phyloP scores from a whole-genome alignment of 2,888 invertebrate species.

The Galeopsomyia nigrocyanea region DNA sequence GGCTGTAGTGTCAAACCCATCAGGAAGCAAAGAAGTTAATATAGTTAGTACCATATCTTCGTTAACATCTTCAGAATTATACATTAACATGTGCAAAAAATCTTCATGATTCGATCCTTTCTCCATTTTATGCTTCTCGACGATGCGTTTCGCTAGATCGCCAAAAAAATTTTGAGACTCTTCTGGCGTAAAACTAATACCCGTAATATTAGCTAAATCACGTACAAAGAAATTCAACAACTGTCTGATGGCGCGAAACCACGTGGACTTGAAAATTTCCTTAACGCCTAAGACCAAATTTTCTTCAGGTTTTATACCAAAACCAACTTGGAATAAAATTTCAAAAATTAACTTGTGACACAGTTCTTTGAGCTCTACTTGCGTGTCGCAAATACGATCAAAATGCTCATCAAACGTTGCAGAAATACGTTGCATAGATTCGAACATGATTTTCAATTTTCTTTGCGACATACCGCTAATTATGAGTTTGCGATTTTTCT shows the following conservation, averaged over 20 bases:
- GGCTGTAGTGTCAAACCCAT: constrained; percentile 72
- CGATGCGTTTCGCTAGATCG: constrained; percentile 48
- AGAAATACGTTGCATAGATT: constrained; percentile 23
- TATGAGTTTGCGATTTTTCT: neutral
- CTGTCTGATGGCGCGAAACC: constrained; percentile 35
- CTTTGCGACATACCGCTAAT: constrained; percentile 32
- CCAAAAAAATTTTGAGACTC: constrained; percentile 53
- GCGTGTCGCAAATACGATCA: neutral
- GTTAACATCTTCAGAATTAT: neutral
- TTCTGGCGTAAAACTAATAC: constrained; percentile 48
- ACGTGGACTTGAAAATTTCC: constrained; percentile 52
- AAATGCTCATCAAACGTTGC: constrained; percentile 31
- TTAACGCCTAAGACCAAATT: constrained; percentile 43
- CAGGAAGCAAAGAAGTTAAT: constrained; percentile 70
- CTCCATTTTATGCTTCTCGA: constrained; percentile 49
- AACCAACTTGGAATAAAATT: constrained; percentile 53
- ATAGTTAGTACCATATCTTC: constrained; percentile 53
- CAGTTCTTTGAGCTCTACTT: constrained; percentile 53
- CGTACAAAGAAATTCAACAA: constrained; percentile 47
- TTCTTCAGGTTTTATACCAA: constrained; percentile 55
- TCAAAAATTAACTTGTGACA: constrained; percentile 56
- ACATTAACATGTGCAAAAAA: constrained; percentile 70
- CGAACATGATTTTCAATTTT: constrained; percentile 31
- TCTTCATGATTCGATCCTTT: constrained; percentile 56
- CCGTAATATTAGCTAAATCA: constrained; percentile 37